A percentile compares a stretch with the other conserved stretches of the same genome.
Evolutionary conservation across 64 coral and sea anemone species (phyloP).

Genomic region (Acropora yongei): DNA sequence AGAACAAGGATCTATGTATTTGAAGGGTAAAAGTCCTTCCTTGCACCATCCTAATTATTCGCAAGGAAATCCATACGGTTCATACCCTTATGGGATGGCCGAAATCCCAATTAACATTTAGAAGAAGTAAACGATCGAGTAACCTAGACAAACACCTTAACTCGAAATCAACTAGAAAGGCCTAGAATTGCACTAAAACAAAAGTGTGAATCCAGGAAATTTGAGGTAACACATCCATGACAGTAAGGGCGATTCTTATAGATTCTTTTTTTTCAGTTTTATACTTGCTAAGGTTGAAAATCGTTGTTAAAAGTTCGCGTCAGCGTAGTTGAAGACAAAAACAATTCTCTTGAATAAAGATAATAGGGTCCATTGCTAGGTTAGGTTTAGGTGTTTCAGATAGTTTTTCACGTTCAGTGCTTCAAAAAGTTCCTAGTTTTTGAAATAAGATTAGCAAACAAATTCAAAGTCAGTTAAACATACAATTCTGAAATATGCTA

Average conservation of each 20-base stretch:
- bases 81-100: slow-evolving; percentile 82
- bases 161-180: slow-evolving; percentile 27
- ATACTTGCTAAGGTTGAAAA: slow-evolving; percentile 75
- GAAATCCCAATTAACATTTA: slow-evolving; percentile 91
- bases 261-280: neutral
- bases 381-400: slow-evolving; percentile 55
- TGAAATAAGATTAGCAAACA: slow-evolving; percentile 3
- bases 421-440: slow-evolving; percentile 16
- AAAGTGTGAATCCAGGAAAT: neutral
- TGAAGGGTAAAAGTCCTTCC: slow-evolving; percentile 80
- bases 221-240: too few species aligned
- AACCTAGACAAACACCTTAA: neutral
- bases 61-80: slow-evolving; percentile 74
- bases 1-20: slow-evolving; percentile 86
- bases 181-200: neutral
- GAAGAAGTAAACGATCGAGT: neutral
- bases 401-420: neutral
- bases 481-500: neutral
- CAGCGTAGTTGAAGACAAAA: slow-evolving; percentile 57
- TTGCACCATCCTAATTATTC: slow-evolving; percentile 92
- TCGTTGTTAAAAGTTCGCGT: slow-evolving; percentile 11
- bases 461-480: neutral
- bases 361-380: slow-evolving; percentile 57
- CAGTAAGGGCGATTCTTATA: neutral
- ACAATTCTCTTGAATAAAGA: slow-evolving; percentile 38